These are phyloP conservation scores for Gonioctena quinquepunctata DNA, from an alignment of 1,140 invertebrate species.

Conservation along the genomic window DNA sequence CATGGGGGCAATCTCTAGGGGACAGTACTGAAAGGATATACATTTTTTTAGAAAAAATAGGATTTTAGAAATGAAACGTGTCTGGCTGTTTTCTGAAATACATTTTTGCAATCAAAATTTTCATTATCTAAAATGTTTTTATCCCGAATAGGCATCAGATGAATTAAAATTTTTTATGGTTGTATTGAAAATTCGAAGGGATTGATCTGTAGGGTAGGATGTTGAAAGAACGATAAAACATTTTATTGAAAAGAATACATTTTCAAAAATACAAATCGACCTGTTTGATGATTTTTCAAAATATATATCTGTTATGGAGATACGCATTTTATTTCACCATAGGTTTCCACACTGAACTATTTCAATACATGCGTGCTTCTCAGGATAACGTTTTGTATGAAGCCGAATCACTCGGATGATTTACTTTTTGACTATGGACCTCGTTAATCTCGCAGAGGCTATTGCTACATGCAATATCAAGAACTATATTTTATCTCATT, in stretches of 20 bases:
- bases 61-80: neutral
- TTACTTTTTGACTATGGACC: no score
- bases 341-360: neutral
- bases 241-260: neutral
- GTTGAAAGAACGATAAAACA: neutral
- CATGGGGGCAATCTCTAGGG: neutral
- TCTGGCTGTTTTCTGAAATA: neutral
- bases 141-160: neutral
- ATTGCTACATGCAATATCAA: no score
- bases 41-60: neutral
- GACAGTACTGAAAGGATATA: neutral
- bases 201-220: neutral
- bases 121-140: no score
- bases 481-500: no score
- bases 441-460: no score
- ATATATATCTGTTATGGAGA: neutral
- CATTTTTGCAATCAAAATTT: no score
- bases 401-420: no score
- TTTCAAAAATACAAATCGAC: neutral
- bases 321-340: neutral
- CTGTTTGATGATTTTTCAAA: neutral
- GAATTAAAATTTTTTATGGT: neutral
- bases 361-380: no score
- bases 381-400: no score
- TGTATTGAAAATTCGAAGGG: neutral